Base-by-base conservation (phyloP, 2,888 invertebrate genomes). In the Digitonthophagus gazella region DNA sequence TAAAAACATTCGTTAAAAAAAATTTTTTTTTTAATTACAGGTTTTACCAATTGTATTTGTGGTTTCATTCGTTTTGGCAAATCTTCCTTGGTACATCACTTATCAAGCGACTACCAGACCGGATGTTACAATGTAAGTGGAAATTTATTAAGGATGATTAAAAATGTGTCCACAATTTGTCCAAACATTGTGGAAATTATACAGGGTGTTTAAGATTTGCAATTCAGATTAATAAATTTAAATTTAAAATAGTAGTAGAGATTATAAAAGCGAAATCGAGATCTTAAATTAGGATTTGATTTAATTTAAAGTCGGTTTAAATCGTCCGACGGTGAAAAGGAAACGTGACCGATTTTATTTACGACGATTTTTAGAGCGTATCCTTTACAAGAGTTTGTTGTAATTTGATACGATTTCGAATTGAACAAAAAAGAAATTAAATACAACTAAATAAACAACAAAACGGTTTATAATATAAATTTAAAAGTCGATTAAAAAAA, bases 111-210 rank as follows among this genome's bases (percentile, higher is more conserved):
- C 14, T 18, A 68, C 64, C 16, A 58, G 68, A 66, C 68, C 66
- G 6, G 70, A 70, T 11, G 67, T 70, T 6, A 22, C 58, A 56
- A 67, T 65, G 70, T 70, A 66, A 70, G 68, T 65, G 5, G 5
- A 19, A 66, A n/a, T n/a, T n/a, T n/a, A n/a, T n/a, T n/a, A n/a
- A n/a, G n/a, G n/a, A n/a, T n/a, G n/a, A n/a, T n/a, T n/a, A n/a
- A n/a, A n/a, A n/a, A n/a, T n/a, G n/a, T n/a, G n/a, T n/a, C n/a
- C n/a, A n/a, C n/a, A n/a, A n/a, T n/a, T n/a, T n/a, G n/a, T n/a
- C n/a, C n/a, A n/a, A n/a, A n/a, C n/a, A n/a, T n/a, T n/a, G n/a
- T n/a, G n/a, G n/a, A n/a, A n/a, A n/a, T n/a, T n/a, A n/a, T n/a
- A n/a, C n/a, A n/a, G n/a, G n/a, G n/a, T n/a, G n/a, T n/a, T n/a